These are phyloP conservation scores for Tamandua tetradactyla DNA, from an alignment of 2,797 vertebrate species.

Conservation along the genomic window DNA sequence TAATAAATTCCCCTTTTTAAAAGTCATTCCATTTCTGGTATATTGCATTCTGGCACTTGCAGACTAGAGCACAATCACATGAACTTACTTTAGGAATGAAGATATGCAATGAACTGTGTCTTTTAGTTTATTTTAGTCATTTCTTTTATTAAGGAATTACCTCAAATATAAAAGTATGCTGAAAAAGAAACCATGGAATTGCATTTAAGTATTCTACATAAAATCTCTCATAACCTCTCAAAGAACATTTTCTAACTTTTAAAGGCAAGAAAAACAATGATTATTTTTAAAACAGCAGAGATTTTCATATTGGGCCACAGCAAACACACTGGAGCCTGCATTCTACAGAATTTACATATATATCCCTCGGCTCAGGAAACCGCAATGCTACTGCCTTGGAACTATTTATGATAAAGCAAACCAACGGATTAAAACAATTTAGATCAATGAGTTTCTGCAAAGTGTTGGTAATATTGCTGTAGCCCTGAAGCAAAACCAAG, in stretches of 20 bases:
- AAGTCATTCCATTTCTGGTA: no score
- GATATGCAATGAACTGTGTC: not conserved
- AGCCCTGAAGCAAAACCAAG: not conserved
- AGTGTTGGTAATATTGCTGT: not conserved
- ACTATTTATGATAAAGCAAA: not conserved
- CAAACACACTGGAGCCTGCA: not conserved
- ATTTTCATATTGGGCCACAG: not conserved
- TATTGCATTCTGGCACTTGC: no score
- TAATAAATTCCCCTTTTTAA: no score
- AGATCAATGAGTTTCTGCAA: not conserved
- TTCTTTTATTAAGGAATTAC: not conserved
- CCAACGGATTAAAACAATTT: not conserved
- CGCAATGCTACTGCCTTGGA: not conserved
- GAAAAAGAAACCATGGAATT: not conserved
- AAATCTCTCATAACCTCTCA: not conserved
- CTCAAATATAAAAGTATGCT: not conserved
- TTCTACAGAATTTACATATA: slow-evolving; percentile 9
- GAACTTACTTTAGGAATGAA: not conserved
- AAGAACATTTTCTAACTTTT: not conserved
- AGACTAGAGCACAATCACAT: not conserved
- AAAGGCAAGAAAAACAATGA: not conserved
- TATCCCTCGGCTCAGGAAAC: not conserved
- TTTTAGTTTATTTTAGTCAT: not conserved
- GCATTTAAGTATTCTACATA: not conserved
- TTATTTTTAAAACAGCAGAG: not conserved